A percentile compares a stretch with the other conserved stretches of the same genome.
Evolutionary conservation across 2,797 vertebrate species (phyloP).

Genomic region (Capromys pilorides): DNA sequence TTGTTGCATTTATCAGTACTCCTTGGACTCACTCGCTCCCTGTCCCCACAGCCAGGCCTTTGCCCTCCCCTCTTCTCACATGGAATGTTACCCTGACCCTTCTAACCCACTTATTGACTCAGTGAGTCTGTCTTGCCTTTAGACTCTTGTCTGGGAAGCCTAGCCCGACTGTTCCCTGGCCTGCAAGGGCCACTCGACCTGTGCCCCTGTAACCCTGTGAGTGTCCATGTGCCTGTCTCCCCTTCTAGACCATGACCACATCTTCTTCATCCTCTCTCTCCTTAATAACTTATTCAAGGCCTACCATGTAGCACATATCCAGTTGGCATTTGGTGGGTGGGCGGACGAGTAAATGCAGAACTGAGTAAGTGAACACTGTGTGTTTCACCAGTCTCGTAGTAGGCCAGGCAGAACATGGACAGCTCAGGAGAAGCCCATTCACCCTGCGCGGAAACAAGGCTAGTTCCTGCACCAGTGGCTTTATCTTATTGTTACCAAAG

Average conservation of each 20-base stretch:
- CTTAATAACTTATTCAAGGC: not conserved
- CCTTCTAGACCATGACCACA: not conserved
- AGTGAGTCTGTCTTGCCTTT: too few species aligned
- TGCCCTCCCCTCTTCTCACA: fast-evolving
- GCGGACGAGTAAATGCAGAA: not conserved
- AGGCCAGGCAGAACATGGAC: not conserved
- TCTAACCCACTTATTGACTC: fast-evolving
- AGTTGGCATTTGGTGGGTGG: not conserved
- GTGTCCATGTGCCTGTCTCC: not conserved
- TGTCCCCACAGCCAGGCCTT: not conserved
- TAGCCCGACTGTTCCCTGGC: not conserved
- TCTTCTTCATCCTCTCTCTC: not conserved
- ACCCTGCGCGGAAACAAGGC: not conserved
- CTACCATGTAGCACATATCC: too few species aligned
- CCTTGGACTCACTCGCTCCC: not conserved
- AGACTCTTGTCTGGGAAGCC: not conserved
- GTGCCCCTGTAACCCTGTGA: not conserved
- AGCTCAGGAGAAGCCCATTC: not conserved
- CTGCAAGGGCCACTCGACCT: not conserved
- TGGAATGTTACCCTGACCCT: not conserved
- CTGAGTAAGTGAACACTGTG: not conserved
- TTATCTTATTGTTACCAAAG: not conserved
- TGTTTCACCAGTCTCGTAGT: not conserved
- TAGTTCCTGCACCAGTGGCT: too few species aligned
- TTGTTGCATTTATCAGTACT: not conserved